A percentile compares a stretch with the other conserved stretches of the same genome.
Evolutionary conservation across 53 echinoderm and acorn worm genomes (phyloP).

Genomic region (Zoroaster sp.): DNA sequence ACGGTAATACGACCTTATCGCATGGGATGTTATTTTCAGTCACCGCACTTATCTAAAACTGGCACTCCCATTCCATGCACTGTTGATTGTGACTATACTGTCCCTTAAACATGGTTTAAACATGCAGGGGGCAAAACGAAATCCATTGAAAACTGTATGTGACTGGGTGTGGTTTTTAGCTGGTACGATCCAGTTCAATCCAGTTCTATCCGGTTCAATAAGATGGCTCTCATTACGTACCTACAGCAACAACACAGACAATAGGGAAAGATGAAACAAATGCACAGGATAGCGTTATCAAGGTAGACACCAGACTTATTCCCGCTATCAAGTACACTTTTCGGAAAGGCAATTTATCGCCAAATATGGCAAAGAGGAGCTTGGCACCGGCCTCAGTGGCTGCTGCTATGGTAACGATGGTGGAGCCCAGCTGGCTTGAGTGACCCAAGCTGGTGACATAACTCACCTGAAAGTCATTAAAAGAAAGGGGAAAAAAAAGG

Average conservation of each 20-base stretch:
- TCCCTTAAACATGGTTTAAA: too few species aligned
- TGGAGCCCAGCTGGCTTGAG: constrained; percentile 1
- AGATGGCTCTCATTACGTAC: constrained; percentile 1
- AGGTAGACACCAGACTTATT: background rate
- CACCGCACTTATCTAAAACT: too few species aligned
- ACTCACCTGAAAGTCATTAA: constrained; percentile 36
- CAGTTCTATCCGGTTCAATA: constrained; percentile 14
- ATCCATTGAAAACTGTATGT: background rate
- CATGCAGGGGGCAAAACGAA: background rate
- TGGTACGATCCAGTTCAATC: constrained; percentile 21
- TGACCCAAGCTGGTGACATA: constrained; percentile 1
- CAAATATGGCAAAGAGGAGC: constrained; percentile 32
- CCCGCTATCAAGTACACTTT: constrained; percentile 28
- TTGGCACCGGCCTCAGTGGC: constrained; percentile 13
- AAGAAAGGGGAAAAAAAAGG: too few species aligned
- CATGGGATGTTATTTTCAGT: too few species aligned
- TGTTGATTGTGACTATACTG: too few species aligned
- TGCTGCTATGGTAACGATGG: constrained; percentile 8
- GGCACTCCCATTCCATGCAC: too few species aligned
- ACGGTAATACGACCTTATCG: too few species aligned
- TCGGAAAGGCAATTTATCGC: constrained; percentile 44
- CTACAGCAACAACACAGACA: constrained; percentile 45
- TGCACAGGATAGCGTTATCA: constrained; percentile 37
- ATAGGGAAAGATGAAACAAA: constrained; percentile 44
- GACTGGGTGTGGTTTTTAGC: background rate